These are phyloP conservation scores for Synergus japonicus DNA, from an alignment of 2,888 invertebrate genomes.

Conservation along the genomic window DNA sequence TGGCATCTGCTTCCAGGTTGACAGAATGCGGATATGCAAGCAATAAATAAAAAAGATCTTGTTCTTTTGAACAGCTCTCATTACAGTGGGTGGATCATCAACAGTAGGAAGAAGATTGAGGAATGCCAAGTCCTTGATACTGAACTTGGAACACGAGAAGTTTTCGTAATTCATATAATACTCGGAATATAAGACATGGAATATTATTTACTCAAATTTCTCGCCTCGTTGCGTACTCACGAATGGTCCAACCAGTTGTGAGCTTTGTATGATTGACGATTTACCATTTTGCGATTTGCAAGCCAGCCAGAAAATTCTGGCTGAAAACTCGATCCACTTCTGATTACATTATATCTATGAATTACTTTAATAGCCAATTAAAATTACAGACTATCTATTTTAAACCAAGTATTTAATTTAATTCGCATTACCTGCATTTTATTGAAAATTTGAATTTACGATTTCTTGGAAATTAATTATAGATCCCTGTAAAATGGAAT, in stretches of 20 bases:
- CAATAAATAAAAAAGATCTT: conserved; percentile 8
- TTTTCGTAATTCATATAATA: conserved; percentile 22
- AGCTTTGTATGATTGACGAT: conserved; percentile 4
- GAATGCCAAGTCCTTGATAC: conserved; percentile 59
- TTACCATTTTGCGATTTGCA: background rate
- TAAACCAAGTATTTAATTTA: background rate
- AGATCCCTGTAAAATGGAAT: background rate
- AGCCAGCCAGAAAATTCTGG: conserved; percentile 4
- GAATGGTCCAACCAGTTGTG: too few species aligned
- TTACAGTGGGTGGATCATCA: conserved; percentile 16
- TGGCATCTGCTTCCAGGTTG: background rate
- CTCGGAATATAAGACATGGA: background rate
- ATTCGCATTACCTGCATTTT: conserved; percentile 9
- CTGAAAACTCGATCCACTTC: conserved; percentile 9
- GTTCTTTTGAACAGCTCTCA: conserved; percentile 14
- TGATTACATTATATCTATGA: background rate
- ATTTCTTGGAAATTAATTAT: background rate
- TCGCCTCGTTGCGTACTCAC: background rate
- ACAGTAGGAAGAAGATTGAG: conserved; percentile 41
- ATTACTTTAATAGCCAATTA: conserved; percentile 14
- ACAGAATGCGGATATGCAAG: conserved; percentile 23
- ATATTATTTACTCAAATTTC: conserved; percentile 34
- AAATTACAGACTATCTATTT: background rate
- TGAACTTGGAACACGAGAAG: conserved; percentile 46
- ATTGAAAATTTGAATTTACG: background rate